Conservation (phyloP, 2,888 invertebrate genomes). For the Peribatodes rhomboidaria region DNA sequence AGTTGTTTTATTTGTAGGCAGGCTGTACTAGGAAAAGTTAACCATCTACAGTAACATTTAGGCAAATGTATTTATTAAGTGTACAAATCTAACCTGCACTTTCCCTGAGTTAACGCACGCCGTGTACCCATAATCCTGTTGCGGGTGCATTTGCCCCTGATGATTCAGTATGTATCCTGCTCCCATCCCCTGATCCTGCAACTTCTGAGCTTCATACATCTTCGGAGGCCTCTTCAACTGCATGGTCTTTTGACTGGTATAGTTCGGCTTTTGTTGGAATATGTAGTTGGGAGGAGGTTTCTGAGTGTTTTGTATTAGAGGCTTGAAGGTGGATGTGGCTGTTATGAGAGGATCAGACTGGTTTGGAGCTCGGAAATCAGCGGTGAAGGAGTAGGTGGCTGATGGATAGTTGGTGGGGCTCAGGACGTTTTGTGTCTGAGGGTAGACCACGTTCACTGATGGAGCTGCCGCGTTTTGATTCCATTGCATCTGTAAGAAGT, state of each 20-base stretch:
- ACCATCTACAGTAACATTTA: no score
- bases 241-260: constrained; percentile 63
- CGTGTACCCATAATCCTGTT: constrained; percentile 73
- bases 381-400: constrained; percentile 93
- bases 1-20: no score
- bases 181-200: constrained; percentile 67
- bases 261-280: constrained; percentile 80
- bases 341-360: constrained; percentile 86
- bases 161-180: constrained; percentile 71
- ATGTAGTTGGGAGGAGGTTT: constrained; percentile 75
- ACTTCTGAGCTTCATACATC: constrained; percentile 34
- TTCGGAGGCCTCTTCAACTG: constrained; percentile 70
- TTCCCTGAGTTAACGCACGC: constrained; percentile 74
- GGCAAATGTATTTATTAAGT: no score
- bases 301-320: constrained; percentile 78
- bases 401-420: constrained; percentile 89
- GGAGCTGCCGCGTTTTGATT: constrained; percentile 88
- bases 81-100: constrained; percentile 69
- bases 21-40: no score
- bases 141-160: constrained; percentile 74
- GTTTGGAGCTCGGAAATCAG: constrained; percentile 90
- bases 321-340: constrained; percentile 85
- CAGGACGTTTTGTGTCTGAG: constrained; percentile 87
- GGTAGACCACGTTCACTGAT: constrained; percentile 88
- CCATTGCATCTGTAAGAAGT: constrained; percentile 90